Evolutionary conservation across 2,113 vertebrate species (phyloP).

Genomic region (Laterallus jamaicensis): DNA sequence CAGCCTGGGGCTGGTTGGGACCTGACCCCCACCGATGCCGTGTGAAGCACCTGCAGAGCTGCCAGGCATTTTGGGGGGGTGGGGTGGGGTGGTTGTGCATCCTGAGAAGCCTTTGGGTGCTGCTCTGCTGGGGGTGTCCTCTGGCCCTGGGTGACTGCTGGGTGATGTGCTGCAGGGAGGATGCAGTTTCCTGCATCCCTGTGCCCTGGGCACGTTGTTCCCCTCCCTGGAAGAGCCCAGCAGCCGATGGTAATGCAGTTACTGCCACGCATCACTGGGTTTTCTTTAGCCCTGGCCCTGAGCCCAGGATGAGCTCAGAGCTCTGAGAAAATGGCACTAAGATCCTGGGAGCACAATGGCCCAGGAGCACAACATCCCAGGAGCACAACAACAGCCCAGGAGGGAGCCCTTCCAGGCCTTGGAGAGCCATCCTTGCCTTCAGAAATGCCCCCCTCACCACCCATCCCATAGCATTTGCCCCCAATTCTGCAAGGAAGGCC

Average conservation of each 20-base stretch:
- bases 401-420: neutral
- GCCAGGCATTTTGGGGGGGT: neutral
- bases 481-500: neutral
- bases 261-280: neutral
- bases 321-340: neutral
- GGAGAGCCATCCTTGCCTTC: neutral
- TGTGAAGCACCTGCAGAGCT: neutral
- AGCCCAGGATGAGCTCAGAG: neutral
- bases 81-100: neutral
- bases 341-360: too few relatives aligned
- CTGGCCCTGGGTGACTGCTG: neutral
- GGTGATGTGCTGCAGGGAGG: neutral
- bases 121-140: neutral
- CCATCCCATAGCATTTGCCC: neutral
- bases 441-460: neutral
- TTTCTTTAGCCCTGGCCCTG: neutral
- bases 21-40: too few relatives aligned
- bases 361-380: too few relatives aligned
- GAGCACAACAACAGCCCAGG: too few relatives aligned
- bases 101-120: accelerated
- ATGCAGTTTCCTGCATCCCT: neutral
- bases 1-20: neutral
- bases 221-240: neutral
- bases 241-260: neutral
- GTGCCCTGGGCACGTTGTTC: neutral